Conservation (phyloP, 2,797 vertebrate genomes). For the Psittacula echo region DNA sequence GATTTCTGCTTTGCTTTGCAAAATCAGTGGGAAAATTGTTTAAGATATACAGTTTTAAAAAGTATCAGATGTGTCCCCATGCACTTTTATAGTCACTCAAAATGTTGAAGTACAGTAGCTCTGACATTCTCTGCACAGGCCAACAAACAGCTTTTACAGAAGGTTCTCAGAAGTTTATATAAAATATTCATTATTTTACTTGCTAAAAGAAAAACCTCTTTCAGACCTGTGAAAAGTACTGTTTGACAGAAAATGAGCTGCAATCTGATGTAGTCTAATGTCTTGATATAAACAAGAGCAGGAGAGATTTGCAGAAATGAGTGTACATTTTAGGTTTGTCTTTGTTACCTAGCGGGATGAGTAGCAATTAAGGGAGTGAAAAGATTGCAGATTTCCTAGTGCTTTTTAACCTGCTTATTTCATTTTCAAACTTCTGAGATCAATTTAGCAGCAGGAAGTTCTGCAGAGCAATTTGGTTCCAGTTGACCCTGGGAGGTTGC, state of each 20-base stretch:
- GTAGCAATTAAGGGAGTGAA: conserved; percentile 72
- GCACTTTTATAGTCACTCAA: not conserved
- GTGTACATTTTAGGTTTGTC: conserved; percentile 51
- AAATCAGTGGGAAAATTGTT: not conserved
- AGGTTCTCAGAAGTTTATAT: conserved; percentile 64
- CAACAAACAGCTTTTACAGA: conserved; percentile 69
- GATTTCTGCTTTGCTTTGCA: not conserved
- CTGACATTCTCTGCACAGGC: conserved; percentile 65
- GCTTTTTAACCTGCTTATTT: conserved; percentile 71
- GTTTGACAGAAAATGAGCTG: conserved; percentile 64
- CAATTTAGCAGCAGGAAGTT: conserved; percentile 75
- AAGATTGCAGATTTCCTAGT: conserved; percentile 42
- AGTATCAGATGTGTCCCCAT: not conserved
- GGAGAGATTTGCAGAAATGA: conserved; percentile 53
- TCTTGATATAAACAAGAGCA: conserved; percentile 60
- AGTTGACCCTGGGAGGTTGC: conserved; percentile 42
- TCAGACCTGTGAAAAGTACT: conserved; percentile 19
- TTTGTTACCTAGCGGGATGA: conserved; percentile 31
- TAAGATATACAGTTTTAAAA: conserved; percentile 8
- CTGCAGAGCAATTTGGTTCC: conserved; percentile 63
- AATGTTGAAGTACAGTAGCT: conserved; percentile 61
- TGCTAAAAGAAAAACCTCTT: conserved; percentile 56
- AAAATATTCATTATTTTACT: conserved; percentile 72
- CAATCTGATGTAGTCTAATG: conserved; percentile 27
- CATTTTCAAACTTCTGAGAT: conserved; percentile 69